A percentile compares a stretch with the other conserved stretches of the same genome.
These are phyloP conservation scores for Geotrupes spiniger DNA, from an alignment of 2,888 invertebrate species.

Conservation along the genomic window DNA sequence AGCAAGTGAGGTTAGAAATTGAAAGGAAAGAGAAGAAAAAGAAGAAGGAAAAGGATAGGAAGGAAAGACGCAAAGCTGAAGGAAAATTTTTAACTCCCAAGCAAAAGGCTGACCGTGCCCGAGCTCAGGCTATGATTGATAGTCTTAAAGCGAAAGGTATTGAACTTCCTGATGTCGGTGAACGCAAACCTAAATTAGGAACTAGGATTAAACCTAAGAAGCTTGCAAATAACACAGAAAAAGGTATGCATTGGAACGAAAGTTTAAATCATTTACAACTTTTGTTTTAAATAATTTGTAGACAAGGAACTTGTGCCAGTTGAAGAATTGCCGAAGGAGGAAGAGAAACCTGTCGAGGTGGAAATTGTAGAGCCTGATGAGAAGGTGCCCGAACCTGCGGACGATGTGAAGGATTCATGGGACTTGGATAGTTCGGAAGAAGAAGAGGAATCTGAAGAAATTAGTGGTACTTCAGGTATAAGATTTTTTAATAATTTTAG, in stretches of 20 bases:
- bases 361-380: constrained; percentile 28
- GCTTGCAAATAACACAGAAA: constrained; percentile 34
- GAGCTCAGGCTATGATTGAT: constrained; percentile 86
- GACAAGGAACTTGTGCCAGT: constrained; percentile 25
- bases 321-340: constrained; percentile 33
- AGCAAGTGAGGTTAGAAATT: constrained; percentile 76
- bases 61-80: constrained; percentile 92
- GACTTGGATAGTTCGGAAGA: constrained; percentile 67
- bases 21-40: constrained; percentile 87
- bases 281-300: constrained; percentile 7
- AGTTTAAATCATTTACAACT: too few species aligned
- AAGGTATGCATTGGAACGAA: constrained; percentile 5
- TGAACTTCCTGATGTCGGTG: constrained; percentile 71
- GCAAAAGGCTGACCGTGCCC: constrained; percentile 86
- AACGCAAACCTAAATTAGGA: constrained; percentile 62
- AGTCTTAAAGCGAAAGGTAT: constrained; percentile 86
- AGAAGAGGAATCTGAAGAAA: constrained; percentile 38
- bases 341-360: constrained; percentile 32
- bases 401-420: constrained; percentile 80
- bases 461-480: constrained; percentile 24
- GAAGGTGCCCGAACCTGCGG: constrained; percentile 42
- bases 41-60: constrained; percentile 87
- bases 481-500: background rate
- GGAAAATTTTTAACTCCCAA: constrained; percentile 91
- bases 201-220: constrained; percentile 73